Percentiles rank a stretch among this genome's conserved stretches.
These are phyloP conservation scores for Actenoides lindsayi DNA, from an alignment of 2,113 vertebrate genomes.

Conservation along the genomic window DNA sequence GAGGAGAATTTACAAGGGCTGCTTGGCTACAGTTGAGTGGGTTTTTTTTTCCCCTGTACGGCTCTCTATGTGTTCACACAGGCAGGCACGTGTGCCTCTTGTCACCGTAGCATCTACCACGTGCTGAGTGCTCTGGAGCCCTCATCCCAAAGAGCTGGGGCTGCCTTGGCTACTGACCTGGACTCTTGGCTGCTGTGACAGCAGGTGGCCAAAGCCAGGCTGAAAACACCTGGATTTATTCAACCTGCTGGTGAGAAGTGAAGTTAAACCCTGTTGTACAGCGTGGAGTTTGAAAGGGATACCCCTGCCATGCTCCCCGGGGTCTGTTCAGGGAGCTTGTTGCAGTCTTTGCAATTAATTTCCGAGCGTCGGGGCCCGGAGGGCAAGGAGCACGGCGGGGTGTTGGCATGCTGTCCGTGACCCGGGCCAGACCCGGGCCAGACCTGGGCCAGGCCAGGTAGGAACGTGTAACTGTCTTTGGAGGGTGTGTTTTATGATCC, in stretches of 20 bases:
- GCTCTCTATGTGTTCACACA: background rate
- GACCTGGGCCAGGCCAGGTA: background rate
- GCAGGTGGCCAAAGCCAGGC: background rate
- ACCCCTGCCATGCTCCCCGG: rapidly evolving
- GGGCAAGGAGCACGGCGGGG: background rate
- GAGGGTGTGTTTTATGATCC: background rate
- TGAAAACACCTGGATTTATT: background rate
- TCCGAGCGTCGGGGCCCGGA: background rate
- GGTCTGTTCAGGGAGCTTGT: background rate
- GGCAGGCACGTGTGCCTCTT: rapidly evolving
- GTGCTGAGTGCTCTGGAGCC: background rate
- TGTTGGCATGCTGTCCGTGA: background rate
- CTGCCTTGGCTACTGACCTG: background rate
- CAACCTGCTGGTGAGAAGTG: background rate
- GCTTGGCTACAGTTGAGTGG: rapidly evolving
- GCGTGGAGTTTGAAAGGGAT: background rate
- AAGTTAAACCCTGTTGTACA: background rate
- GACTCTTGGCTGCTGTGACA: background rate
- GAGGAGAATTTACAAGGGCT: background rate
- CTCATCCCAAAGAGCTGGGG: background rate
- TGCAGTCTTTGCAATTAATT: background rate
- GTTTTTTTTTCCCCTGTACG: background rate
- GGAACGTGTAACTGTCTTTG: background rate
- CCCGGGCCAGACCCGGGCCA: background rate
- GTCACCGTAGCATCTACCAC: background rate